phyloP scores from a whole-genome alignment of 2,797 vertebrate genomes.

The Pelodytes ibericus region DNA sequence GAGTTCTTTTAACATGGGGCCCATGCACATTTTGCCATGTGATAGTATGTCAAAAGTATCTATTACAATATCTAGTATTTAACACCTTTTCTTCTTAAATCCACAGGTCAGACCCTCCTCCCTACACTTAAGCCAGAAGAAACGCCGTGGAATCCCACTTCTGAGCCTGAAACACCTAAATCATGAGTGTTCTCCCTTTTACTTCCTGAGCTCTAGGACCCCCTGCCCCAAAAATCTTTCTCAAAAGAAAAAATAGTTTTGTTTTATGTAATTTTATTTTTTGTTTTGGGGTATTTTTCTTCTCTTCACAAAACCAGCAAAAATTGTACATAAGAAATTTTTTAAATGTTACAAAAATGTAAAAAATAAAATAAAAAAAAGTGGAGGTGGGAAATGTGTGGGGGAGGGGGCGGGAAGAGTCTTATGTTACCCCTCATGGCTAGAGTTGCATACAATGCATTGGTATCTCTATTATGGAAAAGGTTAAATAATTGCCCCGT shows the following conservation, averaged over 20 bases:
- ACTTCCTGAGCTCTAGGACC: conserved; percentile 28
- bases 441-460: conserved; percentile 32
- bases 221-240: conserved; percentile 24
- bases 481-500: conserved; percentile 9
- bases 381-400: conserved; percentile 40
- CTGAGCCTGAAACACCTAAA: conserved; percentile 39
- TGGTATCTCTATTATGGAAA: conserved; percentile 31
- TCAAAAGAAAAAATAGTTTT: conserved; percentile 30
- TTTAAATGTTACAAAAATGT: conserved; percentile 51
- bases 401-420: conserved; percentile 37
- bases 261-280: conserved; percentile 25
- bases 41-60: too few species aligned
- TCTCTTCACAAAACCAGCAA: conserved; percentile 56
- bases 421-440: conserved; percentile 32
- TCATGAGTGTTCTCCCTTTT: conserved; percentile 38
- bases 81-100: conserved; percentile 32
- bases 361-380: conserved; percentile 36
- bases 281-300: conserved; percentile 34
- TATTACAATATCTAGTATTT: too few species aligned
- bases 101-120: conserved; percentile 29
- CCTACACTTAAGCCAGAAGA: conserved; percentile 41
- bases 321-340: conserved; percentile 56
- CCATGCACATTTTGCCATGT: too few species aligned
- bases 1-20: too few species aligned
- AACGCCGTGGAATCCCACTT: conserved; percentile 22